Evolutionary conservation across 35 echinoderm and acorn worm genomes (phyloP).

Genomic region (Chiridota heheva): DNA sequence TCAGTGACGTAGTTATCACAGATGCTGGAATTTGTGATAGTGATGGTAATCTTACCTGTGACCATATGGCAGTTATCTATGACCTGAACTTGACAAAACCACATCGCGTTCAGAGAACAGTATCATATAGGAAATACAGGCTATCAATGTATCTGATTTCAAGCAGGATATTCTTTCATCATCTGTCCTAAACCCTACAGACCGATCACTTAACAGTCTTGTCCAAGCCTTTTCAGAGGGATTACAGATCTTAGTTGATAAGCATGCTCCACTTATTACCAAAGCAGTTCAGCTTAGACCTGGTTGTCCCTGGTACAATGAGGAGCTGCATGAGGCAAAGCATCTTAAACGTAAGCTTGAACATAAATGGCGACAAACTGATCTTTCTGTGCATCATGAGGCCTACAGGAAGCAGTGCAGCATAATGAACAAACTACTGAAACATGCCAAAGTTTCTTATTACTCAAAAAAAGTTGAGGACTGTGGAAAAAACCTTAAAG

Average conservation of each 20-base stretch:
- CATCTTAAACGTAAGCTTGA: neutral
- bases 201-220: neutral
- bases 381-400: too few relatives aligned
- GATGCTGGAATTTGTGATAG: too few relatives aligned
- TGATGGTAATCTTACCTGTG: too few relatives aligned
- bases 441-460: too few relatives aligned
- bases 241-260: neutral
- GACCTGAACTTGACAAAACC: slow-evolving; percentile 1
- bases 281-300: neutral
- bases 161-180: neutral
- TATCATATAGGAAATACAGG: slow-evolving; percentile 4
- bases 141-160: slow-evolving; percentile 14
- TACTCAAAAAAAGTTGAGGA: too few relatives aligned
- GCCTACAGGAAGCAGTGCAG: too few relatives aligned
- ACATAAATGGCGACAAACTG: neutral
- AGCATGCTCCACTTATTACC: slow-evolving; percentile 18
- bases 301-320: neutral
- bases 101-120: neutral
- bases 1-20: too few relatives aligned
- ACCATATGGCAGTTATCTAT: too few relatives aligned
- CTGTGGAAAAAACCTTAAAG: too few relatives aligned
- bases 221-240: neutral
- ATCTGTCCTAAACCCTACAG: neutral
- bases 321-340: neutral
- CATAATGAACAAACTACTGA: too few relatives aligned